Conservation (phyloP, 2,113 vertebrate genomes). For the Chroicocephalus ridibundus region DNA sequence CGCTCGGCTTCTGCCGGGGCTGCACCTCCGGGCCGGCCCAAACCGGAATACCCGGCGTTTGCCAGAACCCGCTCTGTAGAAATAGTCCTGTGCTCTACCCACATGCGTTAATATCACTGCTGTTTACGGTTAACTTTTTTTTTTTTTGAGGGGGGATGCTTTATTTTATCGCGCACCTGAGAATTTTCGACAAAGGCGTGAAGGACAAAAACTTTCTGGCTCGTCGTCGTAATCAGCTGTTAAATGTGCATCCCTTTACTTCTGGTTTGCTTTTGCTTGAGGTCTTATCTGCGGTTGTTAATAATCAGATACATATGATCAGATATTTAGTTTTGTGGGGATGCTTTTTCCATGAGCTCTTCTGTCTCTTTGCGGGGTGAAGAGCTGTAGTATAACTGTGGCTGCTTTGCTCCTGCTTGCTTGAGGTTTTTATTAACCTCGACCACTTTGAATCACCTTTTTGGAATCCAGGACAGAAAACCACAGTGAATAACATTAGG, state of each 20-base stretch:
- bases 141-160: too few species aligned
- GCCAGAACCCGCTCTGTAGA: not conserved
- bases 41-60: not conserved
- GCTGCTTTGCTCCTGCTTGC: not conserved
- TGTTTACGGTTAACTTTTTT: accelerated
- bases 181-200: not conserved
- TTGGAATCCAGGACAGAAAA: not conserved
- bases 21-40: not conserved
- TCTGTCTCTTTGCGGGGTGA: not conserved
- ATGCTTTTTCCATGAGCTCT: not conserved
- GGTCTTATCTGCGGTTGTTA: not conserved
- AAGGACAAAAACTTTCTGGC: not conserved
- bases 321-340: not conserved
- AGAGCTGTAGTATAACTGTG: not conserved
- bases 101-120: accelerated
- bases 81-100: not conserved
- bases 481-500: not conserved
- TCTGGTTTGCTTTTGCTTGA: not conserved
- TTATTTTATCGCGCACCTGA: not conserved
- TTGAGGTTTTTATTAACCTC: not conserved
- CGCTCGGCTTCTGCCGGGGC: not conserved
- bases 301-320: not conserved
- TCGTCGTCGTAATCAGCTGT: not conserved
- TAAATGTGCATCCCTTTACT: not conserved
- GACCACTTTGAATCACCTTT: not conserved